Conservation (phyloP, 2,888 invertebrate genomes). For the Auanema sp. region DNA sequence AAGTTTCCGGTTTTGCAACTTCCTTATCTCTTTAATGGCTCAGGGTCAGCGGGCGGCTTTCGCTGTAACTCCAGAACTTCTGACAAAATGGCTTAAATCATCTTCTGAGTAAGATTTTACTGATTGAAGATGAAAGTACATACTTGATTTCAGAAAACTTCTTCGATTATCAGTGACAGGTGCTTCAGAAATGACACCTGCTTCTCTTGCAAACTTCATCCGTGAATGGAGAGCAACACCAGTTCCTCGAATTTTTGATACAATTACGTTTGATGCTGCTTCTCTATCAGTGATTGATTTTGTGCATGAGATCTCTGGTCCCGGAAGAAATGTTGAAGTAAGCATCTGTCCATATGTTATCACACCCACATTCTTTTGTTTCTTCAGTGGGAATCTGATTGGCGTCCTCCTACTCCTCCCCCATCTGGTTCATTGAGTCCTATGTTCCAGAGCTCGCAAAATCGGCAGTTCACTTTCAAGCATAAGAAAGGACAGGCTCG, state of each 20-base stretch:
- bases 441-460: not conserved
- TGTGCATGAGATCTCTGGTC: not conserved
- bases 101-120: not conserved
- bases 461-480: slow-evolving; percentile 2
- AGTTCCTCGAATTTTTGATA: slow-evolving; percentile 2
- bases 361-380: not conserved
- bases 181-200: not conserved
- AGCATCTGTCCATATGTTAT: not conserved
- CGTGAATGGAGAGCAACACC: slow-evolving; percentile 5
- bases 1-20: slow-evolving; percentile 4
- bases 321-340: slow-evolving; percentile 2
- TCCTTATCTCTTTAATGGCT: not conserved
- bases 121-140: not conserved
- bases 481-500: slow-evolving; percentile 3
- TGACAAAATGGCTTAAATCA: slow-evolving; percentile 8
- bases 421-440: not conserved
- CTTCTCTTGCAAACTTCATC: not conserved
- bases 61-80: slow-evolving; percentile 4
- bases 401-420: slow-evolving; percentile 9
- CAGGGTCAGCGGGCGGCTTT: slow-evolving; percentile 10
- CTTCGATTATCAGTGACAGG: not conserved
- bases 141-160: not conserved
- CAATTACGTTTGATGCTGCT: not conserved
- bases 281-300: slow-evolving; percentile 5
- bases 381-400: slow-evolving; percentile 1